Evolutionary conservation across 2,888 invertebrate species (phyloP).

Genomic region (Nineta flava): DNA sequence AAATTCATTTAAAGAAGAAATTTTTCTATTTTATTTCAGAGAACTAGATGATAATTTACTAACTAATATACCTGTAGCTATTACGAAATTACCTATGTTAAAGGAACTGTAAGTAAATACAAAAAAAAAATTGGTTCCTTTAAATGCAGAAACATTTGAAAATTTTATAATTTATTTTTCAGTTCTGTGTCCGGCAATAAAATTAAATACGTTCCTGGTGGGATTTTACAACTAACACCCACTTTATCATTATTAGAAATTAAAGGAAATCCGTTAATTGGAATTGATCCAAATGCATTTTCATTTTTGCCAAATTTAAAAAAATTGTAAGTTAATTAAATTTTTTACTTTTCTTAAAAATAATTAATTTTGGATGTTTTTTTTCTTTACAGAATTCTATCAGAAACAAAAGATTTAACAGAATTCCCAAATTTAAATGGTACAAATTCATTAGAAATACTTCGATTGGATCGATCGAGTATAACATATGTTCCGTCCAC

Average conservation of each 20-base stretch:
- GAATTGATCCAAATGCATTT: constrained; percentile 54
- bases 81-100: constrained; percentile 55
- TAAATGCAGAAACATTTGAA: neutral
- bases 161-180: constrained; percentile 15
- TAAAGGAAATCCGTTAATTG: constrained; percentile 64
- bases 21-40: constrained; percentile 32
- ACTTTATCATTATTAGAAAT: constrained; percentile 63
- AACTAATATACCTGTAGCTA: constrained; percentile 57
- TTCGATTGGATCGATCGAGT: constrained; percentile 70
- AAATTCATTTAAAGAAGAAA: neutral
- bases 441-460: constrained; percentile 56
- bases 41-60: constrained; percentile 63
- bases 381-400: constrained; percentile 51
- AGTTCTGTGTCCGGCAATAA: constrained; percentile 75
- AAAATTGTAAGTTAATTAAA: constrained; percentile 52
- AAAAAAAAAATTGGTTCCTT: constrained; percentile 1
- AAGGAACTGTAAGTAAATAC: constrained; percentile 72
- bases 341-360: constrained; percentile 4
- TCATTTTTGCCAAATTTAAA: constrained; percentile 58
- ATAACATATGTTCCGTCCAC: constrained; percentile 52
- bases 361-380: neutral
- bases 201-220: constrained; percentile 56
- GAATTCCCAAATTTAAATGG: constrained; percentile 75
- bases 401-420: constrained; percentile 65
- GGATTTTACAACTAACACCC: constrained; percentile 49